Evolutionary conservation across 2,888 invertebrate genomes (phyloP).

Genomic region (Julus scandinavius): DNA sequence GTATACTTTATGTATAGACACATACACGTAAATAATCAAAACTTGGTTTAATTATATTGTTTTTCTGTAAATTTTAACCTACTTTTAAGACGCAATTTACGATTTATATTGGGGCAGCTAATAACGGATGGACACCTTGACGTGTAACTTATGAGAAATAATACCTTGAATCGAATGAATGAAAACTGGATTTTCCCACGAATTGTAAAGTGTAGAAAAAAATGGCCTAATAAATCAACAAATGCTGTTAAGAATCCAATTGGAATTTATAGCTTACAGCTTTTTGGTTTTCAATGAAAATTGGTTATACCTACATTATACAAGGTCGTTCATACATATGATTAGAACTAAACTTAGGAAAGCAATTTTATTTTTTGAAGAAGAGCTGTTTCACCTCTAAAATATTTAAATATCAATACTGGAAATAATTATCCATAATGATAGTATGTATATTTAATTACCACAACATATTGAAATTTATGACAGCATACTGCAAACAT

Average conservation of each 20-base stretch:
- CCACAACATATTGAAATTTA: too few relatives aligned
- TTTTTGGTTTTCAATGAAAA: background rate
- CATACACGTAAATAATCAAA: background rate
- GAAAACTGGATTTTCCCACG: conserved; percentile 12
- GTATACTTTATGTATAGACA: background rate
- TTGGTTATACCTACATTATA: background rate
- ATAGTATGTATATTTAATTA: too few relatives aligned
- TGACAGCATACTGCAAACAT: too few relatives aligned
- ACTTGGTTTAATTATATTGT: background rate
- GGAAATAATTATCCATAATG: too few relatives aligned
- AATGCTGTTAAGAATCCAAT: background rate
- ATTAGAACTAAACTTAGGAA: background rate
- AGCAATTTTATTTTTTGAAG: background rate
- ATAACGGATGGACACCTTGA: background rate
- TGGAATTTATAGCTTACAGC: background rate
- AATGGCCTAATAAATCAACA: background rate
- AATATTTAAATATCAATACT: too few relatives aligned
- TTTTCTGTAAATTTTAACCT: conserved; percentile 4
- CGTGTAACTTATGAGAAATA: background rate
- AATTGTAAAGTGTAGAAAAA: background rate
- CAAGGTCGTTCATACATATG: background rate
- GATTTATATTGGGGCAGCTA: background rate
- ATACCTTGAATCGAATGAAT: background rate
- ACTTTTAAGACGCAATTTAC: background rate
- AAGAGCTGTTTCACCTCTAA: background rate